These are phyloP conservation scores for Lasioglossum villosulum DNA, from an alignment of 2,888 invertebrate species.

Conservation along the genomic window DNA sequence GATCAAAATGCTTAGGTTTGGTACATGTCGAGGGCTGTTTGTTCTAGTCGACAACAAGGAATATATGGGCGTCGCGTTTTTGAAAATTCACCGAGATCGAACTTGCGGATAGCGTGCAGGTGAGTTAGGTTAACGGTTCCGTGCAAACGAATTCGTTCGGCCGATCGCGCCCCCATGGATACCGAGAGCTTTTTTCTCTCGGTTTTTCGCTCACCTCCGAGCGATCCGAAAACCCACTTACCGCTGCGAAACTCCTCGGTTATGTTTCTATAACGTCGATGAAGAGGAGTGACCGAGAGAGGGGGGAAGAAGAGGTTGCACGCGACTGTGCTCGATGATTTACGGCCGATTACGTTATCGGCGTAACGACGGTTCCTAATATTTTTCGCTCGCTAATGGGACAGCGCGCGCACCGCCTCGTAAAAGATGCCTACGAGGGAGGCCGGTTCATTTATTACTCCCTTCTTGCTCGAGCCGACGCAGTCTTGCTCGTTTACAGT, in stretches of 20 bases:
- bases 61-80: not conserved
- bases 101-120: conserved; percentile 27
- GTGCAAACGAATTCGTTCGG: not conserved
- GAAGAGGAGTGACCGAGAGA: not conserved
- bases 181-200: not conserved
- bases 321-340: conserved; percentile 67
- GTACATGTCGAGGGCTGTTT: not conserved
- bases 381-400: conserved; percentile 63
- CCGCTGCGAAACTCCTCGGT: not conserved
- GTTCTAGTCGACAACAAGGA: not conserved
- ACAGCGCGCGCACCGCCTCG: conserved; percentile 19
- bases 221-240: conserved; percentile 40
- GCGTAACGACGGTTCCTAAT: conserved; percentile 62
- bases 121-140: conserved; percentile 12
- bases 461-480: conserved; percentile 4
- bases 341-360: conserved; percentile 71
- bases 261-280: conserved; percentile 41
- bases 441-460: conserved; percentile 54
- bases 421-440: conserved; percentile 46
- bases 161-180: not conserved
- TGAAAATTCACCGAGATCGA: conserved; percentile 38
- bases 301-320: not conserved
- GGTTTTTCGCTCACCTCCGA: not conserved
- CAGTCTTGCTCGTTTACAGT: not conserved
- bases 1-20: not conserved